Percentiles rank a stretch among this genome's conserved stretches.
These are phyloP conservation scores for Philereme vetulata DNA, from an alignment of 2,888 invertebrate genomes.

Conservation along the genomic window DNA sequence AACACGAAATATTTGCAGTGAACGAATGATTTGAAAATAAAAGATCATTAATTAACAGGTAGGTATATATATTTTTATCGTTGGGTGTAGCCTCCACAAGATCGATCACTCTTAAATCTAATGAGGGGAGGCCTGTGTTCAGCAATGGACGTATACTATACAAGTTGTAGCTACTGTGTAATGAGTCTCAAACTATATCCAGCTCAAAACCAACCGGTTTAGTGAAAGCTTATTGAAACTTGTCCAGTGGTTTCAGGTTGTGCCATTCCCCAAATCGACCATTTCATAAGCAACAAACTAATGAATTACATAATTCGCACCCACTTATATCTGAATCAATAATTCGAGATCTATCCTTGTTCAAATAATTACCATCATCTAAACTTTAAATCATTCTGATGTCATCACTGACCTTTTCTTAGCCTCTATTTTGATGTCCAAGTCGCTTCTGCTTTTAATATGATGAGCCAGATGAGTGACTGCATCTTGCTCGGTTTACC, in stretches of 20 bases:
- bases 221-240: constrained; percentile 50
- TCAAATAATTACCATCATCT: background rate
- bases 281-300: constrained; percentile 43
- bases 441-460: constrained; percentile 1
- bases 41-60: too few relatives aligned
- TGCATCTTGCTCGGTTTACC: too few relatives aligned
- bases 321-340: constrained; percentile 16
- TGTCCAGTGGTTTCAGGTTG: constrained; percentile 41
- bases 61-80: too few relatives aligned
- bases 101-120: too few relatives aligned
- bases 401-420: constrained; percentile 9
- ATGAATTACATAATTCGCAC: constrained; percentile 35
- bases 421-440: constrained; percentile 2
- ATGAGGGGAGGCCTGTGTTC: too few relatives aligned
- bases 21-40: too few relatives aligned
- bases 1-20: too few relatives aligned
- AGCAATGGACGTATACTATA: too few relatives aligned
- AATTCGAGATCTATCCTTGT: constrained; percentile 3
- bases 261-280: constrained; percentile 44
- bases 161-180: constrained; percentile 32
- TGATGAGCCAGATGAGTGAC: background rate
- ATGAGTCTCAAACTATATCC: constrained; percentile 38
- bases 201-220: constrained; percentile 42
- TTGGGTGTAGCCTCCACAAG: too few relatives aligned
- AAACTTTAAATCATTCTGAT: constrained; percentile 4